Evolutionary conservation across 2,888 invertebrate species (phyloP), one percentile per base, ranked within the genome.

Genomic region (Lathronympha strigana): DNA sequence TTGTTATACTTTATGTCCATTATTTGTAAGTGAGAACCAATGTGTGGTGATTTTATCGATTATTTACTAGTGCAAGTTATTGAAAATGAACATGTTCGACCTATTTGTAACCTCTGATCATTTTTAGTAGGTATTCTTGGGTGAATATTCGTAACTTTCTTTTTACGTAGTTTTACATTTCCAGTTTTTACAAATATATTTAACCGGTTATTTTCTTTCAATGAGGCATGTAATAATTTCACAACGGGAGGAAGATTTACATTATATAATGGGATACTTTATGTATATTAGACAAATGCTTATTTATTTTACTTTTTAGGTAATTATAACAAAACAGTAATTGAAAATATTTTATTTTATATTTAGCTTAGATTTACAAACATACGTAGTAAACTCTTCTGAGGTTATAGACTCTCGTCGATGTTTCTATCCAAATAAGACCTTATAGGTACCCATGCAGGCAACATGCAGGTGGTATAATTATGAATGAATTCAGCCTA

Each of bases 21-120:
- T 40, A 25, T 67, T 63, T 25, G 23, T 31, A 49, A 0, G 23
- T n/a, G n/a, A 17, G 19, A n/a, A 21, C 2, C 23, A 31, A 11
- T 43, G 0, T 3, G 17, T 40, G 4, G 6, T 4, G 19, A 4
- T 19, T 11, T 28, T 19, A 43, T 43, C 13, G 8, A 40, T 40
- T 28, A 4, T 5, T 19, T 19, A 19, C 19, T 13, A 5, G n/a
- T 47, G 13, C 13, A 23, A n/a, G 1, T 13, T 19, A 25, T 51
- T 25, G n/a, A 1, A n/a, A 47, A 47, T 23, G 9, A 11, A 9
- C 13, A 33, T n/a, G 4, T 15, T 60, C 13, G 45, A 60, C 45
- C 64, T 64, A 53, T 45, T 45, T 19, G 43, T 53, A 64, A 64
- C 64, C 64, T 53, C 64, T 58, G 58, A 21, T 15, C 31, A 40